These are phyloP conservation scores for Caenorhabditis sinica DNA, from an alignment of 2,888 invertebrate genomes.

Conservation along the genomic window DNA sequence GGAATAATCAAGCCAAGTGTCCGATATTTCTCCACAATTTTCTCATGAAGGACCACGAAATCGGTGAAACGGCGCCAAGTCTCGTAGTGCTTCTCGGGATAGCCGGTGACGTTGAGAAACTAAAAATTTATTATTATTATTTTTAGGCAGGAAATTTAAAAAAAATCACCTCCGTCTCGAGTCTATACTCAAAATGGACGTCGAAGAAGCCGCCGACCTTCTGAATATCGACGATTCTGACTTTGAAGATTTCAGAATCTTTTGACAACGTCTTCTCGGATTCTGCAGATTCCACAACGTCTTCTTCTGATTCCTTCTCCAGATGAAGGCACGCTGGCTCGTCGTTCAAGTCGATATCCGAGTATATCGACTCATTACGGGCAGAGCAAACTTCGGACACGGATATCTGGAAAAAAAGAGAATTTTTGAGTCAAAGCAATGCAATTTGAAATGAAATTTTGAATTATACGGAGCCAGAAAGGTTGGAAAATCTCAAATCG, in stretches of 20 bases:
- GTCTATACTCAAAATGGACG: neutral
- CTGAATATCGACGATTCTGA: neutral
- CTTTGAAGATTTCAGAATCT: neutral
- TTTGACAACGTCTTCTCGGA: no score
- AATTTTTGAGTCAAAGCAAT: no score
- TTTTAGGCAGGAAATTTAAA: neutral
- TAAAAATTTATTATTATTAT: no score
- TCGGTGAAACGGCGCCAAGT: constrained; percentile 9
- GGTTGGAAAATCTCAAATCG: no score
- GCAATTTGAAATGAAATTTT: no score
- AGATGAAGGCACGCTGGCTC: neutral
- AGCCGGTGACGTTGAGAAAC: neutral
- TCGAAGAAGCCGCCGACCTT: constrained; percentile 2
- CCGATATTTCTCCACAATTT: constrained; percentile 1
- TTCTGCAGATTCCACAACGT: no score
- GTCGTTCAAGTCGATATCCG: constrained; percentile 2
- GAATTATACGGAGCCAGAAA: no score
- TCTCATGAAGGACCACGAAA: neutral
- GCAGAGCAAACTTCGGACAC: no score
- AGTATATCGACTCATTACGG: neutral
- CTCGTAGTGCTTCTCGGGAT: neutral
- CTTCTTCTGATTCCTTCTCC: neutral
- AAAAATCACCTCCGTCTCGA: constrained; percentile 4
- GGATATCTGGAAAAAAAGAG: no score
- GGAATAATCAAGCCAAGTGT: neutral